phyloP scores from a whole-genome alignment of 1,140 invertebrate species.

The Caenorhabditis latens region DNA sequence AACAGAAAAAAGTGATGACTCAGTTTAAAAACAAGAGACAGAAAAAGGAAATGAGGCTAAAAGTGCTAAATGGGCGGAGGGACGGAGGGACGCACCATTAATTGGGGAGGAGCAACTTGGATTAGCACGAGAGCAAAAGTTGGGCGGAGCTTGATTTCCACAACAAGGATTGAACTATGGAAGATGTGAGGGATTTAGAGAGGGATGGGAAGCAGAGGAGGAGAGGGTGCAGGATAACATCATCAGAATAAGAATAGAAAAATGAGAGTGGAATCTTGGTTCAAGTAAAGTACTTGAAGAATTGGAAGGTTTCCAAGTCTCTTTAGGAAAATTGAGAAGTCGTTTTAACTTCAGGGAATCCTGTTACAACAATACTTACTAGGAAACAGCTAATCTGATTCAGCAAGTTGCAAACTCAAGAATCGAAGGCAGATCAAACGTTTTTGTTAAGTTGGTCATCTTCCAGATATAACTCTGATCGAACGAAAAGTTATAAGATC shows the following conservation, averaged over 20 bases:
- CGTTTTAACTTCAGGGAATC: no score
- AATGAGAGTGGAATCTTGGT: background rate
- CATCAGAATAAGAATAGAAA: background rate
- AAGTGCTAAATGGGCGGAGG: background rate
- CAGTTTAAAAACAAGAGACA: background rate
- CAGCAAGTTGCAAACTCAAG: no score
- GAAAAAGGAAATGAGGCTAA: conserved; percentile 7
- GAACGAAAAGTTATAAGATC: no score
- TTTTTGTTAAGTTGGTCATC: no score
- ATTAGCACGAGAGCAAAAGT: background rate
- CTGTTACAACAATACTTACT: no score
- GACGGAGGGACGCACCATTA: background rate
- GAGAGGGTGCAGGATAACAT: conserved; percentile 10
- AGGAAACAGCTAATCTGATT: no score
- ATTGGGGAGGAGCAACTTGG: conserved; percentile 53
- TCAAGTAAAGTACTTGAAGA: background rate
- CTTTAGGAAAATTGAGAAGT: no score
- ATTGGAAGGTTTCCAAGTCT: background rate
- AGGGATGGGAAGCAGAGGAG: background rate
- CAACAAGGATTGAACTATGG: conserved; percentile 48
- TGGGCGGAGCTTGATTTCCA: background rate
- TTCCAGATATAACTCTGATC: no score
- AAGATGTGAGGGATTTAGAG: background rate
- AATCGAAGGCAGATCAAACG: no score
- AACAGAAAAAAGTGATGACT: background rate